Evolutionary conservation across 23 tunicate species (phyloP), one percentile per base, ranked within the genome.

Genomic region (Halocynthia aurantium): DNA sequence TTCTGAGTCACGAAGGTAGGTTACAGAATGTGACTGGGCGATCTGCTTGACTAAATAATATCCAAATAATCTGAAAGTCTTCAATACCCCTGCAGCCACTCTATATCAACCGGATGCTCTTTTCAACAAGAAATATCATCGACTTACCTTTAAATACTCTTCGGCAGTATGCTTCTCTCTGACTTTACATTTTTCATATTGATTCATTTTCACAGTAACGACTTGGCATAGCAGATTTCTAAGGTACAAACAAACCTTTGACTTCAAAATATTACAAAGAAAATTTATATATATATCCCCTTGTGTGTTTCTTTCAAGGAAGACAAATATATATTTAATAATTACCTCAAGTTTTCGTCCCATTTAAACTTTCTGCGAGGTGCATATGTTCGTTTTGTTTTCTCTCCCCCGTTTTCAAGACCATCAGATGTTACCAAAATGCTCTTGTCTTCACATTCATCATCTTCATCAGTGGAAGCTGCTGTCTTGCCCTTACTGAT

Each of bases 361-460:
- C 98, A 92, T 54, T 82, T 84, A 72, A 92, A 92, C 57, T 92
- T 92, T 77, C 92, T 70, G 19, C 98, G 55, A 6, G 98, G 98
- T 17, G 98, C 98, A 72, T 92, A 92, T 49, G 76, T 82, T 49
- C 98, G 75, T 67, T 92, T 92, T 7, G 82, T 62, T 66, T 92
- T 92, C 54, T 92, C 98, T 72, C 81, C 97, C 20, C 81, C 90
- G 53, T 57, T 74, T 21, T 76, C 75, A 6, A 58, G 21, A 8
- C 81, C 87, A 65, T 88, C 87, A 20, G 5, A 65, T 65, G 70
- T 65, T 65, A 10, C 70, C 22, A 40, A 9, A 9, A 15, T 10
- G 31, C 78, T 53, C 57, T 74, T 74, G 10, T 74, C 78, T 17
- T 74, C 78, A 15, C 78, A 52, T 52, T 74, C 78, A 19, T 85